Conservation (phyloP, 2,113 vertebrate genomes). For the Siniperca chuatsi region DNA sequence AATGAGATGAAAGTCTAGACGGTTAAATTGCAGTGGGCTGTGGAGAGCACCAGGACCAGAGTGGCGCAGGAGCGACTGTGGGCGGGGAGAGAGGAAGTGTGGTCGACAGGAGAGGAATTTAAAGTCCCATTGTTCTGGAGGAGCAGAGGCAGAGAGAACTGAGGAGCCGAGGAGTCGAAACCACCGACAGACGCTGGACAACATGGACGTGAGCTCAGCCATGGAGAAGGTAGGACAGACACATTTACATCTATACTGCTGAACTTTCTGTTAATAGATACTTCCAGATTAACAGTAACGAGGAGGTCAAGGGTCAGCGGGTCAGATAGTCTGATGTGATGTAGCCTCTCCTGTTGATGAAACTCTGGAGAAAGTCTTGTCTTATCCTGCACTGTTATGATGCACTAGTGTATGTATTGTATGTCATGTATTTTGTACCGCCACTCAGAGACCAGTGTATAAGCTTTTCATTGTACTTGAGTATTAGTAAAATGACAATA, state of each 20-base stretch:
- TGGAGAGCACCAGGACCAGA: conserved; percentile 1
- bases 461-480: too few species aligned
- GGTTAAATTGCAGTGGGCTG: conserved; percentile 33
- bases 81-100: conserved; percentile 72
- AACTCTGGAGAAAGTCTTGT: background rate
- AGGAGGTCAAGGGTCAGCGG: conserved; percentile 44
- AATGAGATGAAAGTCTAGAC: conserved; percentile 43
- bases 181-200: background rate
- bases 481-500: too few species aligned
- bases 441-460: too few species aligned
- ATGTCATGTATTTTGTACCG: too few species aligned
- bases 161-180: conserved; percentile 2
- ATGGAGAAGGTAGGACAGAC: conserved; percentile 75
- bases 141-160: conserved; percentile 38
- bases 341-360: background rate
- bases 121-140: conserved; percentile 73
- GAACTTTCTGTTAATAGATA: background rate
- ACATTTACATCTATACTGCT: background rate
- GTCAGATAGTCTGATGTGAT: background rate
- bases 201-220: conserved; percentile 72
- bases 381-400: too few species aligned
- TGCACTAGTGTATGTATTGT: too few species aligned
- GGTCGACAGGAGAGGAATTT: conserved; percentile 72
- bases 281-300: too few species aligned
- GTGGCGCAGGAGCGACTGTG: conserved; percentile 44